These are phyloP conservation scores for Linhomoeus sp. DNA, from an alignment of 2,888 invertebrate genomes.

Conservation along the genomic window DNA sequence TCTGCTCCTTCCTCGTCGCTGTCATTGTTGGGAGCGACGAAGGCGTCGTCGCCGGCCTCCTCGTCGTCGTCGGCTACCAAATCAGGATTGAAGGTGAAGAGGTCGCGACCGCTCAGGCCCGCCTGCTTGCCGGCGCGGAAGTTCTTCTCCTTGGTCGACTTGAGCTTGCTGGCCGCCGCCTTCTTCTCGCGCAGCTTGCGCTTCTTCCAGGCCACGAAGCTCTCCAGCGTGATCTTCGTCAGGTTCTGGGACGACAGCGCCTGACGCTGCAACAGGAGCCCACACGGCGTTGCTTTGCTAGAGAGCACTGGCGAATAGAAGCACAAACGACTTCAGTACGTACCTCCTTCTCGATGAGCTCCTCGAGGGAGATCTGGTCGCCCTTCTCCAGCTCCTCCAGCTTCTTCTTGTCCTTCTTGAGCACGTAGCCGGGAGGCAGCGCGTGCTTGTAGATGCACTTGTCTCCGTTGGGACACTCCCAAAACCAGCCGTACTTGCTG, in stretches of 20 bases:
- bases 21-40: neutral
- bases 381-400: conserved; percentile 48
- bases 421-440: conserved; percentile 71
- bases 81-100: conserved; percentile 97
- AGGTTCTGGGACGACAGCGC: conserved; percentile 39
- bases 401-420: conserved; percentile 58
- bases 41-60: conserved; percentile 52
- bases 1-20: neutral
- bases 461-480: conserved; percentile 79
- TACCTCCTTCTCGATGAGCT: conserved; percentile 71
- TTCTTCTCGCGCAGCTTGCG: conserved; percentile 54
- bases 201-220: conserved; percentile 94
- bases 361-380: conserved; percentile 73
- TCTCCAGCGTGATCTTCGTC: conserved; percentile 77
- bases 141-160: conserved; percentile 66
- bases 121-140: conserved; percentile 33
- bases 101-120: conserved; percentile 89
- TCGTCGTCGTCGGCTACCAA: conserved; percentile 53
- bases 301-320: neutral
- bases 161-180: conserved; percentile 34
- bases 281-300: no score
- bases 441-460: conserved; percentile 86
- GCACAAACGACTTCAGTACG: neutral
- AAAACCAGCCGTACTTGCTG: conserved; percentile 98
- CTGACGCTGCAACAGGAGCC: conserved; percentile 19